Evolutionary conservation across 1,140 invertebrate species (phyloP), one percentile per base, ranked within the genome.

Genomic region (Epicauta chinensis): DNA sequence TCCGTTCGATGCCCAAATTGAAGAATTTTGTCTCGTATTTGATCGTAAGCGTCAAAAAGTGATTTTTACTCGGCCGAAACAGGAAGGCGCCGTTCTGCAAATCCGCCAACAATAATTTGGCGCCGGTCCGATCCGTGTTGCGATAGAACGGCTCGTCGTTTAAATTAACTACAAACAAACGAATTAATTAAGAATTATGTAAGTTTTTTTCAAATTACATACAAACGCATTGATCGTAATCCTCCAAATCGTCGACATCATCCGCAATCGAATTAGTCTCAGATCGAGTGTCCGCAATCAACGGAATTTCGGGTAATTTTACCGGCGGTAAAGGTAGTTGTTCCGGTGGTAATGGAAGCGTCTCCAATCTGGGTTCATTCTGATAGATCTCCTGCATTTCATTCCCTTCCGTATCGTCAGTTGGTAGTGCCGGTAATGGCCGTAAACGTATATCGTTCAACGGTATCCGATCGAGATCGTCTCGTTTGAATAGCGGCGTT

Each of bases 51-150:
- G 45, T 50, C 3, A 56, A 29, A 12, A 41, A 46, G 40, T 36
- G 53, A 7, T 38, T 16, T 12, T 47, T 15, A 32, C 57, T 56
- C 9, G 48, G 53, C 34, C 57, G 35, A n/a, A 59, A 49, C 10
- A 59, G n/a, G 11, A 59, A 59, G 13, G 54, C 54, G 4, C 57
- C 57, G 15, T 59, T 44, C 32, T 39, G 40, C 2, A 59, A 12
- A 14, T 44, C 29, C 12, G 16, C 3, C 2, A 59, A 37, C 1
- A 59, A 16, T 12, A 16, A 23, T 43, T 46, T 42, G 1, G 57
- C 53, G 5, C 57, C 57, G 16, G 37, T 56, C 15, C 57, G 30
- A 23, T 59, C 57, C 1, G 54, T 59, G 23, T 56, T 43, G 17
- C 57, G 43, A 34, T 45, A 59, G 37, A 42, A 56, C 7, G 15